Percentiles rank a stretch among this genome's conserved stretches.
phyloP scores from a whole-genome alignment of 2,113 vertebrate genomes.

The Apodemus speciosus region DNA sequence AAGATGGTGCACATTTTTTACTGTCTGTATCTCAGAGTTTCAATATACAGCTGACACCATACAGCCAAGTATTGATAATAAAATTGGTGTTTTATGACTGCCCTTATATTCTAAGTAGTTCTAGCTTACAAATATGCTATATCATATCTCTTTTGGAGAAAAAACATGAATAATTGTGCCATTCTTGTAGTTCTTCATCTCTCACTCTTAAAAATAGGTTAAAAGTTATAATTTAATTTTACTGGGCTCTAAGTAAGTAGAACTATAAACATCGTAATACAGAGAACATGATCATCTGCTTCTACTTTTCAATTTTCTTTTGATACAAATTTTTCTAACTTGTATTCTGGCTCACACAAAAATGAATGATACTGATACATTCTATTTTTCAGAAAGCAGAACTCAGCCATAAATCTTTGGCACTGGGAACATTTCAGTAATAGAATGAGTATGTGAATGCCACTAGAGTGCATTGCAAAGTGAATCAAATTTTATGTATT shows the following conservation, averaged over 20 bases:
- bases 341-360: not conserved
- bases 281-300: not conserved
- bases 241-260: not conserved
- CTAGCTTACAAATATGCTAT: not conserved
- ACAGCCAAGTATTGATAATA: not conserved
- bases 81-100: not conserved
- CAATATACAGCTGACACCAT: not conserved
- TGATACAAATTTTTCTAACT: not conserved
- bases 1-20: constrained; percentile 14
- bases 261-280: not conserved
- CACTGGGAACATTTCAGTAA: constrained; percentile 54
- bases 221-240: constrained; percentile 51
- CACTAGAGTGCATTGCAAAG: not conserved
- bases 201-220: constrained; percentile 12
- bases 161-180: constrained; percentile 33
- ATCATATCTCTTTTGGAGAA: not conserved
- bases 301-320: constrained; percentile 19
- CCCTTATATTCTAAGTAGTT: not conserved
- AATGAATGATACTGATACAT: constrained; percentile 14
- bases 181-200: not conserved
- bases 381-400: constrained; percentile 12
- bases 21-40: constrained; percentile 21
- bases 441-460: constrained; percentile 38
- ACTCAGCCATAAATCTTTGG: constrained; percentile 47
- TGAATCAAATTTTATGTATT: constrained; percentile 56